Base-by-base conservation (phyloP, 2,113 vertebrate genomes). In the Poeciliopsis turrubarensis region DNA sequence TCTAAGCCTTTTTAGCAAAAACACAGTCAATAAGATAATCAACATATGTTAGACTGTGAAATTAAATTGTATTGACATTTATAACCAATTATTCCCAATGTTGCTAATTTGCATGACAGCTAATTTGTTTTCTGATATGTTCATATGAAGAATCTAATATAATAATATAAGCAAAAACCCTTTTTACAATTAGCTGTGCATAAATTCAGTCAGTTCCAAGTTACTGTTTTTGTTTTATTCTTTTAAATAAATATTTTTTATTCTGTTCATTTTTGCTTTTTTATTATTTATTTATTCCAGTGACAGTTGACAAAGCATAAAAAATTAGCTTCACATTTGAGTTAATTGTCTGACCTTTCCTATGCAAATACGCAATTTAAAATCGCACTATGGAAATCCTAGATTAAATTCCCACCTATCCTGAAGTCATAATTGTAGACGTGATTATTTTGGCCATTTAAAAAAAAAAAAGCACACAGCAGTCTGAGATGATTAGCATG, bases 401-500 rank as follows among this genome's bases (percentile, higher is more conserved):
- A 14, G 27, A 69, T 51, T 54, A 68, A 17, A 51, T 30, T 30
- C 12, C 65, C 31, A 25, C 12, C 9, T 11, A 19, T 31, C 30
- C 37, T 26, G 19, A 73, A 77, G 34, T 60, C 12, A 6, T 32
- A 61, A 57, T 14, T 54, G 15, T 62, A 29, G 14, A 70, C 10
- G n/a, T 41, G 65, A 54, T 84, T 31, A 65, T 67, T 77, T 72
- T 29, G 51, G n/a, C 17, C 26, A 63, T 60, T 73, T 64, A 39
- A 78, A 72, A 68, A 39, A 29, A 76, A 67, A 65, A 65, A 37
- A n/a, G 73, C 14, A 63, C 11, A 8, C 68, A 25, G 29, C 68
- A 54, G 61, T 44, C 6, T 8, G 10, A 27, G 7, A 27, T 66
- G 73, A 81, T 85, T 72, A 72, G n/a, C 60, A 60, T 31, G 26